phyloP scores from a whole-genome alignment of 2,888 invertebrate species.

The Aethes cnicana region DNA sequence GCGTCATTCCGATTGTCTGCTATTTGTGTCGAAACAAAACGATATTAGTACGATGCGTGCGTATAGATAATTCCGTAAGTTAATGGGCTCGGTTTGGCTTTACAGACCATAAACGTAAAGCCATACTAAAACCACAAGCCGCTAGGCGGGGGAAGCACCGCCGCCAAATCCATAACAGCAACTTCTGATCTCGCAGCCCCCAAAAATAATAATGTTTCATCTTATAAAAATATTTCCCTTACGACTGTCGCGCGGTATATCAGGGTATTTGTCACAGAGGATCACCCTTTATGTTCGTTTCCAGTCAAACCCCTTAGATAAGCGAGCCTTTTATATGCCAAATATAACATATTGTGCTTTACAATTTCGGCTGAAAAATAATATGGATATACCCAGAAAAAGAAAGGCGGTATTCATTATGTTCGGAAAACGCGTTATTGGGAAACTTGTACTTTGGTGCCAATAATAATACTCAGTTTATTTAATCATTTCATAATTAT shows the following conservation, averaged over 20 bases:
- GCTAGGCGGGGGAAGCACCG: slow-evolving; percentile 46
- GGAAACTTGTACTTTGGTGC: not conserved
- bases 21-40: slow-evolving; percentile 43
- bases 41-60: slow-evolving; percentile 33
- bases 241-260: slow-evolving; percentile 81
- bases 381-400: slow-evolving; percentile 50
- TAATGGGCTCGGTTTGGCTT: slow-evolving; percentile 32
- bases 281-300: slow-evolving; percentile 83
- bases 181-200: slow-evolving; percentile 76
- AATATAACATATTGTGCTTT: slow-evolving; percentile 83
- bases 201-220: slow-evolving; percentile 83
- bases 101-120: slow-evolving; percentile 34
- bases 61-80: slow-evolving; percentile 30
- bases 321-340: slow-evolving; percentile 83
- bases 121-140: slow-evolving; percentile 37
- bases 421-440: not conserved
- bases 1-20: slow-evolving; percentile 58
- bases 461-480: too few species aligned
- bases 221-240: slow-evolving; percentile 82
- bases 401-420: not conserved
- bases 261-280: slow-evolving; percentile 83
- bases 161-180: slow-evolving; percentile 71
- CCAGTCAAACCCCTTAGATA: slow-evolving; percentile 83
- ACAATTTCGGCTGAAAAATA: slow-evolving; percentile 64
- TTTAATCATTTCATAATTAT: too few species aligned